Evolutionary conservation across 2,888 invertebrate genomes (phyloP).

Genomic region (Hipparchia sbordonii): DNA sequence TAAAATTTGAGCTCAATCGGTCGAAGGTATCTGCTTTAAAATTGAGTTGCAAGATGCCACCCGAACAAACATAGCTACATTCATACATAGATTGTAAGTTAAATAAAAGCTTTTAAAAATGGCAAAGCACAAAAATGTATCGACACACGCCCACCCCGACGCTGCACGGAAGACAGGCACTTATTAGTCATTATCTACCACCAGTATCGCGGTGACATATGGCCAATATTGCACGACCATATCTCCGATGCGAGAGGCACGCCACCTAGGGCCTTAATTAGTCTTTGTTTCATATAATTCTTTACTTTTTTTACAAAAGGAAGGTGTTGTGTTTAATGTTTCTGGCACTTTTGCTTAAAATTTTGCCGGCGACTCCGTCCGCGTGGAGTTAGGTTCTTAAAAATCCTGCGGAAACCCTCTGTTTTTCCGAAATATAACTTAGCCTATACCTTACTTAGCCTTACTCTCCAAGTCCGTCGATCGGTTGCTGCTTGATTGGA

Average conservation of each 20-base stretch:
- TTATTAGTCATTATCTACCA: conserved; percentile 80
- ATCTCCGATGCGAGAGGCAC: conserved; percentile 71
- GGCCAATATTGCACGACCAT: conserved; percentile 72
- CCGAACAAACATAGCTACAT: too few relatives aligned
- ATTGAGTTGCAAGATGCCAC: too few relatives aligned
- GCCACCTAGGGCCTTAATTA: conserved; percentile 70
- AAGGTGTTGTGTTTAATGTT: background rate
- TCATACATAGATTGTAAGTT: too few relatives aligned
- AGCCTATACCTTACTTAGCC: too few relatives aligned
- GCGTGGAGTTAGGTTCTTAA: background rate
- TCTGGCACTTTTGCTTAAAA: too few relatives aligned
- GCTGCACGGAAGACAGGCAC: conserved; percentile 75
- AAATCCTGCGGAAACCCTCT: background rate
- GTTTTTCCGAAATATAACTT: background rate
- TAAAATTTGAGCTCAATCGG: too few relatives aligned
- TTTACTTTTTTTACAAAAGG: background rate
- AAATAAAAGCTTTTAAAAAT: conserved; percentile 13
- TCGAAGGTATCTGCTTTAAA: too few relatives aligned
- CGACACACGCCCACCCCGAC: conserved; percentile 54
- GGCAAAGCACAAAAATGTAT: conserved; percentile 33
- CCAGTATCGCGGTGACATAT: conserved; percentile 79
- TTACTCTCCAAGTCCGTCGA: background rate
- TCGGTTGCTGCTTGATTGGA: too few relatives aligned
- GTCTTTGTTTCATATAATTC: conserved; percentile 40
- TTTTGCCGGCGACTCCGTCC: background rate